A percentile compares a stretch with the other conserved stretches of the same genome.
Conservation (phyloP, 35 echinoderm and acorn worm species). For the Anneissia japonica region DNA sequence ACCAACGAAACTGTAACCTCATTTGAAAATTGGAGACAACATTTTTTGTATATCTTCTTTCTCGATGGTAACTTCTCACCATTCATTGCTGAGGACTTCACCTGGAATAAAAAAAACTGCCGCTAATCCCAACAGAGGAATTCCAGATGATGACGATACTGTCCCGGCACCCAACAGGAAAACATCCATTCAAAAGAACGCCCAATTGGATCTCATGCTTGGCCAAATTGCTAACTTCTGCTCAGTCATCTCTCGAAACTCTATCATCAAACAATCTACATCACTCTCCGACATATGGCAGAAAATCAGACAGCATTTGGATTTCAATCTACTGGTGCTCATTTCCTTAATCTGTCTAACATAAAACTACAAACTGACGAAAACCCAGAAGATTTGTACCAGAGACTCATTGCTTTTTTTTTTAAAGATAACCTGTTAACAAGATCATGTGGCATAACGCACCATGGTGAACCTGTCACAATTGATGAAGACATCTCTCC, state of each 20-base stretch:
- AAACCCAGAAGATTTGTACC: conserved; percentile 6
- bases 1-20: not conserved
- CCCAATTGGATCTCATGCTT: conserved; percentile 1
- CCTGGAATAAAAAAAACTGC: conserved; percentile 6
- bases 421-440: not conserved
- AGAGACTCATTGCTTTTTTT: conserved; percentile 15
- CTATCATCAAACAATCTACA: conserved; percentile 13
- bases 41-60: not conserved
- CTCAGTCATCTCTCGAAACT: conserved; percentile 11
- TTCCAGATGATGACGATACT: not conserved
- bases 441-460: not conserved
- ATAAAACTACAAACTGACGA: not conserved
- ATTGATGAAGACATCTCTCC: not conserved
- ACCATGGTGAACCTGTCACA: not conserved
- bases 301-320: not conserved
- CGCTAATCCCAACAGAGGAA: not conserved
- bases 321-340: not conserved
- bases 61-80: not conserved
- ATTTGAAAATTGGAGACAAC: conserved; percentile 12
- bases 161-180: not conserved
- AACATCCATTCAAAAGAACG: not conserved
- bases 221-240: conserved; percentile 13
- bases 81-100: conserved; percentile 1
- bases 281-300: conserved; percentile 16
- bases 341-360: conserved; percentile 2